Base-by-base conservation (phyloP, 2,113 vertebrate genomes). In the Sardina pilchardus region DNA sequence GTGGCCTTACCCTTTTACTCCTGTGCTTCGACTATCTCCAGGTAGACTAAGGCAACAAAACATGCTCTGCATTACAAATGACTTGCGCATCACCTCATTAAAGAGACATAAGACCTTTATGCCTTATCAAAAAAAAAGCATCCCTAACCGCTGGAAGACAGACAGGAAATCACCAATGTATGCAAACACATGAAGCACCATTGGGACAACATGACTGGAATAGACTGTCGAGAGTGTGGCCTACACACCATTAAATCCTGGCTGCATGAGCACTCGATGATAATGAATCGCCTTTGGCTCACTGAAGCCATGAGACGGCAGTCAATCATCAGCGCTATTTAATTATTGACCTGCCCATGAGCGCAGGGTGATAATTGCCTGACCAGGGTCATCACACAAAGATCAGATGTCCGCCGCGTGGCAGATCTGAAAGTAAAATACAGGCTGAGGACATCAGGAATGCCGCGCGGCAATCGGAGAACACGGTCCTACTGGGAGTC, bases 301-400 rank as follows among this genome's bases (percentile, higher is more conserved):
- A 78, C 71, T 78, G 67, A 75, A 78, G 12, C 30, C 30, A 16
- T 78, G 53, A 59, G 19, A 78, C 16, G 16, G 71, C 26, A 39
- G 71, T 78, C 71, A 78, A 34, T 78, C 71, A 78, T 78, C 71
- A 14, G 14, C 71, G 30, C 26, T 78, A 34, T 78, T 78, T 78
- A 78, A 78, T 78, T 78, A 78, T 78, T 78, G 71, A 78, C 16
- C 71, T 5, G 71, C 14, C 71, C 34, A 78, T 78, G 71, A 78
- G 71, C 71, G 16, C 30, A 16, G 71, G 71, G 30, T 78, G 34
- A 78, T 78, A 78, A 78, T 78, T 78, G 71, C 71, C 26, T 14
- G 30, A 36, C 71, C 71, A 36, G 71, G 71, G 71, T 78, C 71
- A 78, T 78, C 71, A 36, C 12, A 34, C 30, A 78, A 78, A 78